Evolutionary conservation across 64 coral and sea anemone genomes (phyloP).

Genomic region (Dendronephthya gigantea): DNA sequence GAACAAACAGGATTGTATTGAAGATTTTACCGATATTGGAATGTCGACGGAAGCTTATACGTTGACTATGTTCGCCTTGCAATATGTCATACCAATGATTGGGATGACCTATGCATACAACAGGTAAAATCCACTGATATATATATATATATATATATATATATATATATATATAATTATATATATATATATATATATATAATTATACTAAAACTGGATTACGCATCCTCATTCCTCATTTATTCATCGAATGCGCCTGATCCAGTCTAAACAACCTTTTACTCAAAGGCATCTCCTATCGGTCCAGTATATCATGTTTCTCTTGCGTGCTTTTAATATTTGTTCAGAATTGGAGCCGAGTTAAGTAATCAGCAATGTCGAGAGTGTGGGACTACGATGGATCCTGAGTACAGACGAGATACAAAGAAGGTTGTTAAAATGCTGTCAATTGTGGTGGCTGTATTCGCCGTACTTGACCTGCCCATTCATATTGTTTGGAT

Average conservation of each 20-base stretch:
- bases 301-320: no score
- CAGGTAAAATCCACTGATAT: no score
- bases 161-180: no score
- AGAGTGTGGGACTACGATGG: background rate
- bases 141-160: no score
- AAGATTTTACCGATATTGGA: background rate
- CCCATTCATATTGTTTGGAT: background rate
- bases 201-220: no score
- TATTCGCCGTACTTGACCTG: background rate
- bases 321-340: no score
- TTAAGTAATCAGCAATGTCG: background rate
- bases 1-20: background rate
- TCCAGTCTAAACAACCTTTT: no score
- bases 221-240: no score
- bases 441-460: constrained; percentile 5
- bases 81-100: constrained; percentile 11
- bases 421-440: constrained; percentile 8
- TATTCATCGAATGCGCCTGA: no score
- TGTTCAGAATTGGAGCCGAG: background rate
- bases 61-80: background rate
- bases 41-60: background rate
- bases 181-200: no score
- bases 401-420: background rate
- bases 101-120: constrained; percentile 6
- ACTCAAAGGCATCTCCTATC: no score